Base-by-base conservation (phyloP, 2,113 vertebrate genomes). In the Galbula dea region DNA sequence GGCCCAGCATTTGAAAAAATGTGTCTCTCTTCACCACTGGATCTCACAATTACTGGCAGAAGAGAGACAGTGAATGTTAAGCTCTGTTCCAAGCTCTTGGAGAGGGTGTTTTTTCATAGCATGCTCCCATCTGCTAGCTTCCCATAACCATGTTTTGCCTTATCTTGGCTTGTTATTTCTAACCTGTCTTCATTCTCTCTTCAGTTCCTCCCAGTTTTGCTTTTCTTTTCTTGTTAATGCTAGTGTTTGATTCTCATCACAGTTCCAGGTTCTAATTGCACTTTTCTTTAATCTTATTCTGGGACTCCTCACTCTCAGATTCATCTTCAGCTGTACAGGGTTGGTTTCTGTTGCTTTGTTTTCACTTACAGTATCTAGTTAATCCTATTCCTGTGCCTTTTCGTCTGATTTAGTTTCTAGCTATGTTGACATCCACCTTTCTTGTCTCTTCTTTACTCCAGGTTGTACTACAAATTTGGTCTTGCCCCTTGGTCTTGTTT, bases 101-200 rank as follows among this genome's bases (percentile, higher is more conserved):
- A 92, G 41, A 89, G 49, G 67, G 67, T 77, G 41, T 49, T 89
- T 90, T 92, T 84, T 58, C 79, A 82, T 41, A 89, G 74, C 62
- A 51, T 29, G 11, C 8, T 95, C 51, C 82, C 71, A 83, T 92
- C 58, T 89, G 69, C 46, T 89, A 83, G 55, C 41, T 85, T 90
- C 43, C 54, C 12, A 23, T 51, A 41, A 71, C 81, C 71, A 34
- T 89, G 43, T 67, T 94, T 96, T 86, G 75, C 85, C 45, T 91
- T 65, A 58, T 89, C 78, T 87, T 83, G 43, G 54, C 68, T 88
- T 83, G 26, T 85, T 91, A 66, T 91, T 93, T 83, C 88, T 90
- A 94, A 89, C 59, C 37, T 90, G 61, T 34, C 82, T 82, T 86
- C 61, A 43, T 86, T 74, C 52, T 61, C 67, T 76, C 71, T 82